Evolutionary conservation across 2,888 invertebrate genomes (phyloP).

Genomic region (Pandemis cinnamomeana): DNA sequence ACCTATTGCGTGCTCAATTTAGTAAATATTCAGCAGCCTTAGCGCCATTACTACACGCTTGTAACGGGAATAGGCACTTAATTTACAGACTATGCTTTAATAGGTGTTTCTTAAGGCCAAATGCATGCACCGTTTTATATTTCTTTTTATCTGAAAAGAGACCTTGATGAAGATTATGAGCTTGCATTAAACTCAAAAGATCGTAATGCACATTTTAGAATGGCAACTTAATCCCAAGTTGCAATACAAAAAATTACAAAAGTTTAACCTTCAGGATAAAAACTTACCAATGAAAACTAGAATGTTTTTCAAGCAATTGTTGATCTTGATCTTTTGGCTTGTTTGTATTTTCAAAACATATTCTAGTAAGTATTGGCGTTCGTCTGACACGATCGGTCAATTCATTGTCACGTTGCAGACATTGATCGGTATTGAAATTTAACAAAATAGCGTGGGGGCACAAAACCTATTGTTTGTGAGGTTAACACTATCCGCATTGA

Average conservation of each 20-base stretch:
- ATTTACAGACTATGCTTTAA: neutral
- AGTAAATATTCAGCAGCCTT: slow-evolving; percentile 9
- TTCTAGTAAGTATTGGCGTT: too few species aligned
- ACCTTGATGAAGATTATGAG: neutral
- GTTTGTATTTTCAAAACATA: too few species aligned
- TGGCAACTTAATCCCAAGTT: neutral
- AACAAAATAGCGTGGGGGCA: neutral
- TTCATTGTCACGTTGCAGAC: neutral
- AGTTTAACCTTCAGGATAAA: neutral
- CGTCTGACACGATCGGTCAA: neutral
- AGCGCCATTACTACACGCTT: slow-evolving; percentile 4
- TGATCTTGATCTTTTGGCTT: too few species aligned
- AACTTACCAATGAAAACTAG: neutral
- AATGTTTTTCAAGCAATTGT: too few species aligned
- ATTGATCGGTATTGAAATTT: neutral
- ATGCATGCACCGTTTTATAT: neutral
- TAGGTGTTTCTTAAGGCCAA: neutral
- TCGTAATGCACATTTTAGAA: neutral
- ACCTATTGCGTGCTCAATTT: slow-evolving; percentile 12
- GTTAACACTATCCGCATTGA: neutral
- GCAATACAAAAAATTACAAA: neutral
- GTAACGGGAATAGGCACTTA: slow-evolving; percentile 2
- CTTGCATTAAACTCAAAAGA: neutral
- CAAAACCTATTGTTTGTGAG: neutral
- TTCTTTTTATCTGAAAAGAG: neutral